Evolutionary conservation across 2,113 vertebrate species (phyloP).

Genomic region (Elachura formosa): DNA sequence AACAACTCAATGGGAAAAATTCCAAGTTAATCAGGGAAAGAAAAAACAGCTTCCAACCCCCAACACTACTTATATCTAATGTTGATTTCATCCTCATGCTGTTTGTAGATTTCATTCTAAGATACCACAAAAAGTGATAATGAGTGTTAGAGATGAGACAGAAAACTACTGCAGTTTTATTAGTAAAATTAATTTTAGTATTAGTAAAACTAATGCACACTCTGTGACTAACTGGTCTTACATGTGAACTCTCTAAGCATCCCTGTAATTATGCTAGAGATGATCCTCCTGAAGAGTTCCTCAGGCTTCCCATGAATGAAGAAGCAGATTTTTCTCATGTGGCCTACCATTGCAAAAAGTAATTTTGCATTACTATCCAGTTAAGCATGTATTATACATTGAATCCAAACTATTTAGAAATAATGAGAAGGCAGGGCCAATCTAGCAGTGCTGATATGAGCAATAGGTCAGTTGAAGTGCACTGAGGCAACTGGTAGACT

Average conservation of each 20-base stretch:
- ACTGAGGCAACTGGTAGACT: neutral
- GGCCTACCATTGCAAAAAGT: neutral
- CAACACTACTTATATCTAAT: neutral
- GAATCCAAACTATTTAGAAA: neutral
- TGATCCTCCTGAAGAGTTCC: neutral
- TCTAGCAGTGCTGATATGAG: neutral
- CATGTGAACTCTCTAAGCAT: neutral
- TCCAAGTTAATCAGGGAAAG: no score
- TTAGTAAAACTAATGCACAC: neutral
- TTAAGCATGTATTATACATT: neutral
- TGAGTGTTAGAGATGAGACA: neutral
- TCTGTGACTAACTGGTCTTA: neutral
- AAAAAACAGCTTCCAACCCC: no score
- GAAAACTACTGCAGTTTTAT: neutral
- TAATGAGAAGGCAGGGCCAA: neutral
- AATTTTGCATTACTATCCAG: neutral
- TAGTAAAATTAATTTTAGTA: no score
- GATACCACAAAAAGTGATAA: neutral
- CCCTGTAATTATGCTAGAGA: neutral
- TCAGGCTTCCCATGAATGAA: neutral
- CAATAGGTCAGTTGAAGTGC: neutral
- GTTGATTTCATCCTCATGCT: neutral
- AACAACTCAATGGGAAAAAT: no score
- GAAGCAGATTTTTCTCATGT: neutral
- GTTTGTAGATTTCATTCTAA: neutral